phyloP scores from a whole-genome alignment of 2,797 vertebrate species.

The Falco berigora region DNA sequence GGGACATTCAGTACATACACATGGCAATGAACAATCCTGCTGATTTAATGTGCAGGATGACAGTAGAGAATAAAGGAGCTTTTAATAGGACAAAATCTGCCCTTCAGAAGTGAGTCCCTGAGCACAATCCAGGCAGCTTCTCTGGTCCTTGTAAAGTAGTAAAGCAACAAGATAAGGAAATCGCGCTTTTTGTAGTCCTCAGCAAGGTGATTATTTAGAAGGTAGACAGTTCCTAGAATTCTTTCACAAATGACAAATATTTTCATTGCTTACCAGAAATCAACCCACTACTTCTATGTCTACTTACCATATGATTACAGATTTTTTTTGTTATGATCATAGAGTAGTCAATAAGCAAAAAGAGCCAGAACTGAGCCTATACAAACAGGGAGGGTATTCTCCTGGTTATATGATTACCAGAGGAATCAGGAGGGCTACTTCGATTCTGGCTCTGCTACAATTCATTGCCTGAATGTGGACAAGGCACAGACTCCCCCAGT shows the following conservation, averaged over 20 bases:
- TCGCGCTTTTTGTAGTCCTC: neutral
- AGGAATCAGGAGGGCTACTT: neutral
- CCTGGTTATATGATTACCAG: accelerated
- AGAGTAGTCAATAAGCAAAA: neutral
- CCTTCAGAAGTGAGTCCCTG: neutral
- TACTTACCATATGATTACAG: neutral
- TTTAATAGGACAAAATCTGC: neutral
- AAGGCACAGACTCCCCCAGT: neutral
- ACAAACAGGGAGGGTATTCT: neutral
- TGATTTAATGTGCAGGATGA: neutral
- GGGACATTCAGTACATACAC: neutral
- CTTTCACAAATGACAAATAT: neutral
- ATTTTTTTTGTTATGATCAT: neutral
- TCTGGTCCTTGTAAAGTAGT: neutral
- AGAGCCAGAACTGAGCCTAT: neutral
- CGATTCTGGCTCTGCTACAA: neutral
- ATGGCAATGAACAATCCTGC: neutral
- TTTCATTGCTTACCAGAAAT: neutral
- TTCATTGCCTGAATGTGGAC: neutral
- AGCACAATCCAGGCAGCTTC: neutral
- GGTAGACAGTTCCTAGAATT: neutral
- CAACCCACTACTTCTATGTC: neutral
- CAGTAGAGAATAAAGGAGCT: neutral
- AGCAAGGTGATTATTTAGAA: neutral
- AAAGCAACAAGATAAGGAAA: neutral